Evolutionary conservation across 1,140 invertebrate genomes (phyloP).

Genomic region (Bombus waltoni): DNA sequence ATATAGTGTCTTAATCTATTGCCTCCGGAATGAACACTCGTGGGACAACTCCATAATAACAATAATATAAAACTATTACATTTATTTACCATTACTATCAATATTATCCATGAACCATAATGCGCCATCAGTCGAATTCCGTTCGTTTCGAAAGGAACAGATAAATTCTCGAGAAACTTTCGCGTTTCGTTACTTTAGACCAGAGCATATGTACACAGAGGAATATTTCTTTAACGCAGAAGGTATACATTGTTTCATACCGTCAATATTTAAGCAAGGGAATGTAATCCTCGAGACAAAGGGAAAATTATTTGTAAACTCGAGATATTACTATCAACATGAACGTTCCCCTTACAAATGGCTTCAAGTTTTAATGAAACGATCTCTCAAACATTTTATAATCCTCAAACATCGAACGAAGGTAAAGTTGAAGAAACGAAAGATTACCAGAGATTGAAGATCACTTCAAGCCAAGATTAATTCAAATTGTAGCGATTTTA

Average conservation of each 20-base stretch:
- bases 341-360: background rate
- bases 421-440: background rate
- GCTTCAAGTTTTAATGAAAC: background rate
- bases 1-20: too few relatives aligned
- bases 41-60: too few relatives aligned
- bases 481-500: constrained; percentile 2
- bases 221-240: background rate
- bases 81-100: too few relatives aligned
- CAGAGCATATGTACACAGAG: background rate
- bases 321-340: background rate
- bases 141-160: background rate
- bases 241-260: background rate
- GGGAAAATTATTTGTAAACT: constrained; percentile 19
- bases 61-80: too few relatives aligned
- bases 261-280: constrained; percentile 14
- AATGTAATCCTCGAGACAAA: background rate
- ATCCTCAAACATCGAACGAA: background rate
- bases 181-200: background rate
- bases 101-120: background rate
- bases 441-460: background rate
- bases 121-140: background rate
- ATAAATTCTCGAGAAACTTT: background rate
- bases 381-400: background rate
- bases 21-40: too few relatives aligned
- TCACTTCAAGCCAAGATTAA: background rate